phyloP scores from a whole-genome alignment of 2,797 vertebrate genomes.

The Enteromius anoplus region DNA sequence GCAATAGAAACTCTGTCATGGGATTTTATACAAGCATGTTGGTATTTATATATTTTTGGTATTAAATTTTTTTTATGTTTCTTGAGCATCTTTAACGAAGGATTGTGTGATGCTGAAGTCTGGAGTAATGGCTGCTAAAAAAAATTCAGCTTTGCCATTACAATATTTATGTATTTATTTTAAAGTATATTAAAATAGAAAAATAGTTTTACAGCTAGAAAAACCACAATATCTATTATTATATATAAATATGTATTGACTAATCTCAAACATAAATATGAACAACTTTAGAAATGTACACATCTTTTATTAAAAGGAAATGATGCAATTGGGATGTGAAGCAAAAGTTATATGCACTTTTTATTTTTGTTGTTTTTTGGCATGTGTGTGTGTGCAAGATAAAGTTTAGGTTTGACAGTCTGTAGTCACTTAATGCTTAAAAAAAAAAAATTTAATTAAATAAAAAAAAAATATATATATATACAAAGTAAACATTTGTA shows the following conservation, averaged over 20 bases:
- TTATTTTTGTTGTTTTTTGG: not conserved
- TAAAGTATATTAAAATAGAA: not conserved
- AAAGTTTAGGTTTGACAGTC: not conserved
- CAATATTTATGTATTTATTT: not conserved
- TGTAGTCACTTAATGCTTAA: too few species aligned
- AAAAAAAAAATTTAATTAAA: too few species aligned
- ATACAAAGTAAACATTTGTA: too few species aligned
- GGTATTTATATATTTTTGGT: not conserved
- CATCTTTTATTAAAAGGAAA: not conserved
- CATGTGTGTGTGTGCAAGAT: not conserved
- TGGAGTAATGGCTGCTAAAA: not conserved
- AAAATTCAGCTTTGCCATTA: not conserved
- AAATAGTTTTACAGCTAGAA: too few species aligned
- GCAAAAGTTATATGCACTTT: not conserved
- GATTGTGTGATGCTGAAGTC: not conserved
- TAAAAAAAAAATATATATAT: too few species aligned
- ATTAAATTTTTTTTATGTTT: not conserved
- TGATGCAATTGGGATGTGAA: not conserved
- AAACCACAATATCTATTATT: too few species aligned
- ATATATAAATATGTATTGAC: not conserved
- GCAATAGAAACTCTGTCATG: not conserved
- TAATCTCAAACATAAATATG: not conserved
- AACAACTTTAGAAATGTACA: not conserved
- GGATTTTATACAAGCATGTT: not conserved
- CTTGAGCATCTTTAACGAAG: not conserved